Base-by-base conservation (phyloP, 1,140 invertebrate genomes). In the Augochlora pura region DNA sequence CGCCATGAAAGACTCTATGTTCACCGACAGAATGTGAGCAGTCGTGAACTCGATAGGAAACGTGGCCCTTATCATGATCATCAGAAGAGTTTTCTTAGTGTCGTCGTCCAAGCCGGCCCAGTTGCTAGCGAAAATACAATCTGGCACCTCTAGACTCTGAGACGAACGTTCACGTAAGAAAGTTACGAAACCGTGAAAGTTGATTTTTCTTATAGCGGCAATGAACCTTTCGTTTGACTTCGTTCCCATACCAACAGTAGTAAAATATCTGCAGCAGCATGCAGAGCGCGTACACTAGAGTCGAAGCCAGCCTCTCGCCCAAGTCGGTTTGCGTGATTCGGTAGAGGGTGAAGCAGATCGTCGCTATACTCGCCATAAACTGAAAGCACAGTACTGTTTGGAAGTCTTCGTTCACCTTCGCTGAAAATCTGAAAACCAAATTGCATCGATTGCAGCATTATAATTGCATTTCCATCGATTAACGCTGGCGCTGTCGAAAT, bases 221-320 rank as follows among this genome's bases (percentile, higher is more conserved):
- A 82, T 65, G 42, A 46, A 85, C 83, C 73, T 85, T 85, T 6
- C 76, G 38, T 14, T 67, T 94, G 0, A 94, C 91, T 87, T 94
- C 93, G 83, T 93, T 94, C 27, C 94, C 94, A 83, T 93, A 94
- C 94, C 94, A 94, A 81, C 94, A 94, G 62, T 94, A 94, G 0
- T 94, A 85, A 62, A 93, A 92, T 39, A 94, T 88, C 67, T 94
- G 84, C 2, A 80, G 21, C 9, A 82, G 27, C 32, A 80, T 70
- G 16, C 79, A 84, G 59, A 71, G 42, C 7, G 77, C 67, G 59
- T 84, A 89, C 14, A 87, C 25, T 4, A 86, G 42, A 6, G 82
- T 54, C 10, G 71, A 70, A 3, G 81, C 16, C 27, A 86, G 75
- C 42, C 57, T 93, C 49, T 92, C 42, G 42, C 93, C 93, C 0